Percentiles rank a stretch among this genome's conserved stretches.
Evolutionary conservation across 1,140 invertebrate species (phyloP).

Genomic region (Drosophila melanica): DNA sequence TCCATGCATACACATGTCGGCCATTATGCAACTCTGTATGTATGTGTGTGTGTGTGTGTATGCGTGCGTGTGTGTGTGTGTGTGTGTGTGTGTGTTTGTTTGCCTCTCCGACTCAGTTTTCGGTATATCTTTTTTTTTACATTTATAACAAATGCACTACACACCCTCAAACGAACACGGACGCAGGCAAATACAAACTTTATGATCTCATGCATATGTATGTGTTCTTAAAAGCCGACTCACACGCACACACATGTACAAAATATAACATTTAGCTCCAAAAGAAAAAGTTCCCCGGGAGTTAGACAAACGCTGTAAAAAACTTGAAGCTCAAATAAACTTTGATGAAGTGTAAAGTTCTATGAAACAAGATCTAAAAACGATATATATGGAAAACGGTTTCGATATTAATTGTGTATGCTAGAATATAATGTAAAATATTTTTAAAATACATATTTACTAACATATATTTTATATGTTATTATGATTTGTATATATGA

Average conservation of each 20-base stretch:
- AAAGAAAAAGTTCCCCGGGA: constrained; percentile 19
- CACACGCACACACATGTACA: constrained; percentile 15
- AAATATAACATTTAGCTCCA: constrained; percentile 32
- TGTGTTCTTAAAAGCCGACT: constrained; percentile 71
- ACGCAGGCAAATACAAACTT: constrained; percentile 43
- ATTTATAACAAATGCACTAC: constrained; percentile 72
- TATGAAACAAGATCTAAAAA: constrained; percentile 5
- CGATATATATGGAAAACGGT: background rate
- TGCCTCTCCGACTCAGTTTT: constrained; percentile 22
- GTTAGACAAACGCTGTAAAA: constrained; percentile 24
- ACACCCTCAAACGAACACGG: constrained; percentile 22
- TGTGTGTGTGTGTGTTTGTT: constrained; percentile 11
- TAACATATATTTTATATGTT: too few species aligned
- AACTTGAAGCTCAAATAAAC: constrained; percentile 24
- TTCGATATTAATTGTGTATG: background rate
- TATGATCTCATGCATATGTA: constrained; percentile 78
- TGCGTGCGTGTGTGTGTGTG: constrained; percentile 1
- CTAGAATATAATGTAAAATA: background rate
- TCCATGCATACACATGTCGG: constrained; percentile 57
- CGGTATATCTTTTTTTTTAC: constrained; percentile 53
- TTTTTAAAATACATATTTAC: background rate
- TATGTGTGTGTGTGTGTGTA: background rate
- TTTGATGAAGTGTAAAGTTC: constrained; percentile 16
- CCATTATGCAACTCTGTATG: constrained; percentile 48
- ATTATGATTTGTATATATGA: too few species aligned